A percentile compares a stretch with the other conserved stretches of the same genome.
These are phyloP conservation scores for Glaucomys volans DNA, from an alignment of 2,113 vertebrate species.

Conservation along the genomic window DNA sequence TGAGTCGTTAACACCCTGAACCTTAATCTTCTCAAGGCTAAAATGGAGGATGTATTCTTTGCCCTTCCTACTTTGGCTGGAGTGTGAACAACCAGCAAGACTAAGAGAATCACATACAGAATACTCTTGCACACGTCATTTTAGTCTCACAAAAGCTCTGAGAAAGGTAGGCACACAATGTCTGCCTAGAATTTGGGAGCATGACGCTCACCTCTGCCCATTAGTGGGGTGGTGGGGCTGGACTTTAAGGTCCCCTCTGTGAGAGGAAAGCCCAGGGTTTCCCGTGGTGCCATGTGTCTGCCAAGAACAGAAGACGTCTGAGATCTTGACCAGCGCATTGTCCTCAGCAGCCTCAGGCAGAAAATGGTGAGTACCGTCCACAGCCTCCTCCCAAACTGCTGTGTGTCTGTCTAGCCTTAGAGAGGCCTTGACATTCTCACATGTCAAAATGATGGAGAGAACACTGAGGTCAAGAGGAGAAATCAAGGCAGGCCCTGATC, in stretches of 20 bases:
- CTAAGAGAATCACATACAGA: not conserved
- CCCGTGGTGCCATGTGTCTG: fast-evolving
- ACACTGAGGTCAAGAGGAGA: not conserved
- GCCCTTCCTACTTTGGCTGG: not conserved
- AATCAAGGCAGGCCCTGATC: not conserved
- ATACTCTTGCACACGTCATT: not conserved
- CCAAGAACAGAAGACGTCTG: fast-evolving
- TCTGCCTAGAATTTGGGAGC: no score
- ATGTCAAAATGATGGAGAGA: not conserved
- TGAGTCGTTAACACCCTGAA: not conserved
- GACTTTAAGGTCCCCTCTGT: not conserved
- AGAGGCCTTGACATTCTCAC: not conserved
- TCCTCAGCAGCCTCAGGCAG: not conserved
- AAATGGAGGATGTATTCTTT: not conserved
- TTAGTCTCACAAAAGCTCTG: not conserved
- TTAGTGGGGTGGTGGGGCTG: fast-evolving
- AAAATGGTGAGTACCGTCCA: fast-evolving
- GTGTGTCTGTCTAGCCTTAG: not conserved
- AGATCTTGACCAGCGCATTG: fast-evolving
- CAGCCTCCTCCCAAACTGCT: not conserved
- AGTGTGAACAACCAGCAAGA: not conserved
- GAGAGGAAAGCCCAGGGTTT: fast-evolving
- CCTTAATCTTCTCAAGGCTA: not conserved
- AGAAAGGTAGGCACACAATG: fast-evolving
- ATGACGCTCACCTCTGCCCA: not conserved